phyloP scores from a whole-genome alignment of 2,113 vertebrate species.

The Hemiprocne comata region DNA sequence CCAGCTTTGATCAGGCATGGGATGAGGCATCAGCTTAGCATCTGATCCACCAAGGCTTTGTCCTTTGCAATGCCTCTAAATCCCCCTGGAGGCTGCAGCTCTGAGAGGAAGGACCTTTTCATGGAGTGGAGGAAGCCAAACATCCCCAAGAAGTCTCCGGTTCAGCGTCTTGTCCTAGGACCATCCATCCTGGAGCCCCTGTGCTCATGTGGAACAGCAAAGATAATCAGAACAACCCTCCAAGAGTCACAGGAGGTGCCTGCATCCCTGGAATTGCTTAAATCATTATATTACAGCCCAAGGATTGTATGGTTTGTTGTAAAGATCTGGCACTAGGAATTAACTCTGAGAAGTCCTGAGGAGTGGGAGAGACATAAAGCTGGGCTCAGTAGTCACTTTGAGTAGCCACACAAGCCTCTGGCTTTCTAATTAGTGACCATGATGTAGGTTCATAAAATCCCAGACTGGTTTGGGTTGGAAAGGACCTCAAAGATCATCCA shows the following conservation, averaged over 20 bases:
- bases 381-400: neutral
- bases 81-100: neutral
- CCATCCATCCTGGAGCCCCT: neutral
- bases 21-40: neutral
- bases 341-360: neutral
- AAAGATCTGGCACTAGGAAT: neutral
- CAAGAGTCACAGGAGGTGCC: neutral
- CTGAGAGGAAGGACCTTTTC: neutral
- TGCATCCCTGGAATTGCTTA: neutral
- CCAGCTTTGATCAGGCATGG: fast-evolving
- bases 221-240: neutral
- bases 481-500: no score
- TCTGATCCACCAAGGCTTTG: neutral
- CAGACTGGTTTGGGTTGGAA: no score
- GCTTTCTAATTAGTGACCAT: neutral
- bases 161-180: neutral
- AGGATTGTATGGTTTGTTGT: neutral
- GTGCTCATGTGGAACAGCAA: fast-evolving
- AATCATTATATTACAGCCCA: neutral
- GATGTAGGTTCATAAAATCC: neutral
- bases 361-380: neutral
- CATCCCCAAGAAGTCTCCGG: neutral
- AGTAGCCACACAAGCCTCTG: neutral
- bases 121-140: neutral
- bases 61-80: neutral